These are phyloP conservation scores for Neocrepidodera transversa DNA, from an alignment of 2,888 invertebrate species.

Conservation along the genomic window DNA sequence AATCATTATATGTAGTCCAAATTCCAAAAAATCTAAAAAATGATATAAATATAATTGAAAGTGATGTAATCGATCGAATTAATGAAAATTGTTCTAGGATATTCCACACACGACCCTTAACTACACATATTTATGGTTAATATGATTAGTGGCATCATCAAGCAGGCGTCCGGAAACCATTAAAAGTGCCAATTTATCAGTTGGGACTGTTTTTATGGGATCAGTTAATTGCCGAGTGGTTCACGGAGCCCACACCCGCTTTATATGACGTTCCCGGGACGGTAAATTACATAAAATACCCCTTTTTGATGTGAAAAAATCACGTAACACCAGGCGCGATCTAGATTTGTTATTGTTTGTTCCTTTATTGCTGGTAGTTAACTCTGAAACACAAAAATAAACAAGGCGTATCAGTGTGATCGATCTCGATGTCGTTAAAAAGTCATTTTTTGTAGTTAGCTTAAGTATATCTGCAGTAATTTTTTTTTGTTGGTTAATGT, in stretches of 20 bases:
- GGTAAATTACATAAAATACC: constrained; percentile 19
- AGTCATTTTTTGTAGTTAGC: not conserved
- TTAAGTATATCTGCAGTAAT: not conserved
- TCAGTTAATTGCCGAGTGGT: constrained; percentile 45
- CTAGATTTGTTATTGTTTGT: constrained; percentile 17
- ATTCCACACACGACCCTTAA: not conserved
- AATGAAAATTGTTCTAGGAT: not conserved
- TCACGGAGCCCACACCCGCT: constrained; percentile 30
- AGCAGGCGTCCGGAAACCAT: constrained; percentile 45
- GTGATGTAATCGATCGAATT: no score
- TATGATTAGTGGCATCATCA: constrained; percentile 49
- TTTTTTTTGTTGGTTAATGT: not conserved
- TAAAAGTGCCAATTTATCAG: constrained; percentile 51
- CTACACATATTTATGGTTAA: constrained; percentile 27
- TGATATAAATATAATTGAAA: no score
- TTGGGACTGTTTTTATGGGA: constrained; percentile 47
- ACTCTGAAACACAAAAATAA: not conserved
- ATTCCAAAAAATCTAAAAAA: no score
- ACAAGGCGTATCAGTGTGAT: not conserved
- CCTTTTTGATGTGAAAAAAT: constrained; percentile 17
- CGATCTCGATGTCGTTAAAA: constrained; percentile 7
- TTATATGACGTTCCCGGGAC: constrained; percentile 16
- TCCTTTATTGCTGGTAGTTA: constrained; percentile 10
- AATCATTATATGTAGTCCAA: no score
- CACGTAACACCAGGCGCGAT: constrained; percentile 20